Conservation (phyloP, 2,797 vertebrate species). For the Manis pentadactyla region DNA sequence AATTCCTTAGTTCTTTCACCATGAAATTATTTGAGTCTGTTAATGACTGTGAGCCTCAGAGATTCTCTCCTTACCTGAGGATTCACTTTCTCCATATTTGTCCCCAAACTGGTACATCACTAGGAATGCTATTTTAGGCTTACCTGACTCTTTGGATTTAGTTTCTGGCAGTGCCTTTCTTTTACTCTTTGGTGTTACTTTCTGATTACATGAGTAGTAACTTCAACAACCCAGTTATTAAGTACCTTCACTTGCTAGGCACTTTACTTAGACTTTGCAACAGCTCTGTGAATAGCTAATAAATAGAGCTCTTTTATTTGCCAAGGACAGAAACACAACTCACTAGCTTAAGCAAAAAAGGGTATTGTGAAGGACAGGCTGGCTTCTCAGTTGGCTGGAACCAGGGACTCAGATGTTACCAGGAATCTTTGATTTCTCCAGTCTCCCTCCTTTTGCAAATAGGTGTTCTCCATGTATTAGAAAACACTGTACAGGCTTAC, state of each 20-base stretch:
- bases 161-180: conserved; percentile 1
- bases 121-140: neutral
- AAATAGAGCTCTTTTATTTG: neutral
- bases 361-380: neutral
- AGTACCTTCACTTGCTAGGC: conserved; percentile 23
- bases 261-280: conserved; percentile 9
- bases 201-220: conserved; percentile 45
- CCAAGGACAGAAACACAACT: neutral
- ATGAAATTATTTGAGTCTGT: conserved; percentile 22
- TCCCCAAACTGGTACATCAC: neutral
- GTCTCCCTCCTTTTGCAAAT: conserved; percentile 1
- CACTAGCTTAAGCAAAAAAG: neutral
- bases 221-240: conserved; percentile 33
- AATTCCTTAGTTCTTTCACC: conserved; percentile 34
- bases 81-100: neutral
- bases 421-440: neutral
- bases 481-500: neutral
- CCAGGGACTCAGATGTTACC: neutral
- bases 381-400: neutral
- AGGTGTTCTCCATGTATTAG: neutral
- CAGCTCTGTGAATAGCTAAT: neutral
- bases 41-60: neutral
- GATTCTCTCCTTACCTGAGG: neutral
- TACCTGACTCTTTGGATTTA: conserved; percentile 27
- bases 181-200: conserved; percentile 33